Base-by-base conservation (phyloP, 2,113 vertebrate species). In the Promerops cafer region DNA sequence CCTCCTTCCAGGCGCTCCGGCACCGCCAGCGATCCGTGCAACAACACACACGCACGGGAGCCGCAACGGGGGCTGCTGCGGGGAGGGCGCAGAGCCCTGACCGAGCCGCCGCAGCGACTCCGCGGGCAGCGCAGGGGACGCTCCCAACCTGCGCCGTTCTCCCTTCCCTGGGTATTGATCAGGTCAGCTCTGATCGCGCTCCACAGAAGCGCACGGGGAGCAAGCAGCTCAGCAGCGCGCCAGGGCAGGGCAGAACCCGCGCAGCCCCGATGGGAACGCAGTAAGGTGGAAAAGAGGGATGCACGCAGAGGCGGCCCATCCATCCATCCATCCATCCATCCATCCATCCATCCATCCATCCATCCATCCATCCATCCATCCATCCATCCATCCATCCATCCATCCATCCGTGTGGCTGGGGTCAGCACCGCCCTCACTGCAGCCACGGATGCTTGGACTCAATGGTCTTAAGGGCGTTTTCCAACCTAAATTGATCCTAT, bases 111-210 rank as follows among this genome's bases (percentile, higher is more conserved):
- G n/a, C 0, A 71, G 2, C 6, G 8, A 57, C 22, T n/a, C 26
- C 0, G 4, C 1, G 18, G 40, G 42, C 6, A 57, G 24, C 3
- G 0, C 7, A 19, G 56, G n/a, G n/a, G n/a, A n/a, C n/a, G n/a
- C n/a, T n/a, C n/a, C n/a, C n/a, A n/a, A n/a, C 68, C 18, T 22
- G 15, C 40, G 49, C 4, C 0, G 2, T 39, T n/a, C 40, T 59
- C 71, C 33, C 57, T 77, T 30, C 19, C 15, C 37, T 24, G 5
- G 6, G 0, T 4, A 37, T 40, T 74, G 37, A 57, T 30, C 72
- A 53, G 28, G 45, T 17, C 68, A 66, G 1, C 56, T 53, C 4
- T 28, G 54, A 81, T n/a, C 59, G 30, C 23, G 1, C 23, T 4
- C 30, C 15, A 72, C 1, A 0, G 76, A 71, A 71, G 16, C 40